Conservation (phyloP, 2,888 invertebrate species). For the Dynastes tityus region DNA sequence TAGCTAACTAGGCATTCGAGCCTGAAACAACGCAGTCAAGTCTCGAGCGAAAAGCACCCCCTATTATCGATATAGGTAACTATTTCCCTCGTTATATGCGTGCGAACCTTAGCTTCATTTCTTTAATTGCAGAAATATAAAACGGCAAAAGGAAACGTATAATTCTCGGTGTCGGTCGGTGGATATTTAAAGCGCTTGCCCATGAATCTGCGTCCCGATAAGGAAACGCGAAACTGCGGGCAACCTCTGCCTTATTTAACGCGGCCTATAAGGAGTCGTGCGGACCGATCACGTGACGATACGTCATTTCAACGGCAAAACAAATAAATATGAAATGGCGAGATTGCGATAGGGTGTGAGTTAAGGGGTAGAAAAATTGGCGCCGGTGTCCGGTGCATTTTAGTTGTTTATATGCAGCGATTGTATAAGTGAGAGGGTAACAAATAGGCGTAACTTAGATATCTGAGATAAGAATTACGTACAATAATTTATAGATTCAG, state of each 20-base stretch:
- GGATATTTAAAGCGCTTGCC: not conserved
- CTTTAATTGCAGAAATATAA: constrained; percentile 11
- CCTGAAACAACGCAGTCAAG: too few relatives aligned
- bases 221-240: constrained; percentile 10
- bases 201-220: constrained; percentile 6
- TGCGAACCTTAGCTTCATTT: not conserved
- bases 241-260: not conserved
- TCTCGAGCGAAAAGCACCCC: too few relatives aligned
- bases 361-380: not conserved
- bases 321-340: constrained; percentile 2
- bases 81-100: too few relatives aligned
- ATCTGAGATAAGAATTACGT: not conserved
- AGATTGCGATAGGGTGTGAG: not conserved
- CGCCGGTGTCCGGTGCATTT: constrained; percentile 6
- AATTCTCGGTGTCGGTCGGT: not conserved
- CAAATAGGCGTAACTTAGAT: too few relatives aligned
- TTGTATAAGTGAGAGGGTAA: too few relatives aligned
- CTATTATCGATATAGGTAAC: too few relatives aligned
- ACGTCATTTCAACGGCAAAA: constrained; percentile 13
- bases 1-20: too few relatives aligned
- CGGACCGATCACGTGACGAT: constrained; percentile 10
- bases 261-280: not conserved
- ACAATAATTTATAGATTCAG: too few relatives aligned
- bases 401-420: too few relatives aligned
- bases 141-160: constrained; percentile 5